Percentiles rank a stretch among this genome's conserved stretches.
Evolutionary conservation across 2,888 invertebrate genomes (phyloP).

Genomic region (Acanthosoma haemorrhoidale): DNA sequence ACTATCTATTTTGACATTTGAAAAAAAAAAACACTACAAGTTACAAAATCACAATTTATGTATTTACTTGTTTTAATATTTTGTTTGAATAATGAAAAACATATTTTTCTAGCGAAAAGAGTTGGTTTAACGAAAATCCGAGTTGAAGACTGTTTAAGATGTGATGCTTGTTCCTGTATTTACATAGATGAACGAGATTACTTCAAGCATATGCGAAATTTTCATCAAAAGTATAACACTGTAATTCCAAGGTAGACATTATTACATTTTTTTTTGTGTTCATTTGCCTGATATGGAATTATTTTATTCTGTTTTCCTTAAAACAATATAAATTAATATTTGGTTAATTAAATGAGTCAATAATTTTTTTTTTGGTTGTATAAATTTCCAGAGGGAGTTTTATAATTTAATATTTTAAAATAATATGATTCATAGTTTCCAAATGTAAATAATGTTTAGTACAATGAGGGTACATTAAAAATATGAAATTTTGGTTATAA

Average conservation of each 20-base stretch:
- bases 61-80: not conserved
- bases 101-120: constrained; percentile 40
- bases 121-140: constrained; percentile 43
- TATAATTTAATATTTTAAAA: too few species aligned
- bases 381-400: too few species aligned
- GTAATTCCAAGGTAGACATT: constrained; percentile 36
- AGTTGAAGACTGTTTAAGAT: constrained; percentile 44
- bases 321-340: not conserved
- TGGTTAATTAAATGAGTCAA: not conserved
- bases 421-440: too few species aligned
- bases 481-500: too few species aligned
- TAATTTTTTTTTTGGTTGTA: not conserved
- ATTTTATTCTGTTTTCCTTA: not conserved
- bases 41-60: not conserved
- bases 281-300: not conserved
- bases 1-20: too few species aligned
- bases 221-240: constrained; percentile 41
- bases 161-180: constrained; percentile 44
- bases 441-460: too few species aligned
- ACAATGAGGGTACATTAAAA: too few species aligned
- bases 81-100: too few species aligned
- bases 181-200: constrained; percentile 44
- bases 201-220: constrained; percentile 44
- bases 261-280: not conserved
- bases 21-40: not conserved